These are phyloP conservation scores for Poeciliopsis infans DNA, from an alignment of 2,797 vertebrate genomes.

Conservation along the genomic window DNA sequence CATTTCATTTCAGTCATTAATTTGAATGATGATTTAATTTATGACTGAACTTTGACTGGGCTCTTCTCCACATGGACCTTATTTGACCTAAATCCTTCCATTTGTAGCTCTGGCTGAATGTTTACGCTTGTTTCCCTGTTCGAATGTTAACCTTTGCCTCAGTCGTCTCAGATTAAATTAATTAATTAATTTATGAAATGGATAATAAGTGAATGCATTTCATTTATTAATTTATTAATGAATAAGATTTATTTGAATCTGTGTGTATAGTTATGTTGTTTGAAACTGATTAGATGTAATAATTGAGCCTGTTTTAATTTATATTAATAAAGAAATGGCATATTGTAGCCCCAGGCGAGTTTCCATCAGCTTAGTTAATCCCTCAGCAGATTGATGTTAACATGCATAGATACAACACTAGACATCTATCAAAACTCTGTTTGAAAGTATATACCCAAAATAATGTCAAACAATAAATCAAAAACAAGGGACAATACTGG, in stretches of 20 bases:
- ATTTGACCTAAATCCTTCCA: neutral
- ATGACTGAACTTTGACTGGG: neutral
- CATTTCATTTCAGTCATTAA: neutral
- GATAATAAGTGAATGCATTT: no score
- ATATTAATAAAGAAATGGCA: neutral
- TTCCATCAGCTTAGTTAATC: neutral
- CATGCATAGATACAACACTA: neutral
- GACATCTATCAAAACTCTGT: neutral
- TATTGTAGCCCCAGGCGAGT: neutral
- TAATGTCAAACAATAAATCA: neutral
- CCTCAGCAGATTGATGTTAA: neutral
- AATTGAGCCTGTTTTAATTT: no score
- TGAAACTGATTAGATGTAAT: no score
- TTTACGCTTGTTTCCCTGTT: neutral
- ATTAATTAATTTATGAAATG: neutral
- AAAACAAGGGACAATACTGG: neutral
- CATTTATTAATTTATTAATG: no score
- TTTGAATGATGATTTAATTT: neutral
- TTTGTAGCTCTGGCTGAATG: neutral
- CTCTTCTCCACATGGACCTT: neutral
- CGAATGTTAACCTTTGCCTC: neutral
- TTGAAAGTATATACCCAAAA: neutral
- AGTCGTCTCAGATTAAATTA: neutral
- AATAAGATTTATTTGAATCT: no score
- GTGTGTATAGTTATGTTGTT: no score